Evolutionary conservation across 2,797 vertebrate species (phyloP), one percentile per base, ranked within the genome.

Genomic region (Onychomys torridus): DNA sequence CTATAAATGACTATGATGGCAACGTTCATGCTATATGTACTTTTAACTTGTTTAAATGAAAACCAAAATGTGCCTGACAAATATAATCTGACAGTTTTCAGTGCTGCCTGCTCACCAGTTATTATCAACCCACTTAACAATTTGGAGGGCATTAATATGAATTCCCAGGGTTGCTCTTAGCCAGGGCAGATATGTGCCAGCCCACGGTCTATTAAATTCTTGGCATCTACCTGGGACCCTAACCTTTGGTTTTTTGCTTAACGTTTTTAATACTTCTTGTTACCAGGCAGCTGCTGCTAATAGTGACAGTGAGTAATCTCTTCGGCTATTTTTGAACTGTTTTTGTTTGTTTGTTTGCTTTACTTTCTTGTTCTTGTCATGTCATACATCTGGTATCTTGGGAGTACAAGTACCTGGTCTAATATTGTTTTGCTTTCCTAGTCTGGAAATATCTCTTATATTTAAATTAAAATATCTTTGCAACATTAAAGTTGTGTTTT

Each of bases 391-490:
- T 93, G 77, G 5, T 94, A 81, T 94, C 90, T 32, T 92, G 21
- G 10, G 5, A 91, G 5, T 6, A 71, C 71, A 69, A 86, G 82
- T n/a, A 90, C 5, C 63, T 84, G 2, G 37, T 71, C 11, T 86
- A 89, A 49, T 17, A 86, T 89, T 73, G 46, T 82, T 84, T 55
- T 95, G 4, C 3, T 12, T 89, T 55, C n/a, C 77, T 52, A 63
- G n/a, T 12, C 32, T 46, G 52, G n/a, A 83, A 71, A 91, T 79
- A 49, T 25, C 14, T 16, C 40, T 83, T 76, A 71, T 67, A 90
- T 78, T 96, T 89, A 94, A 43, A 85, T 94, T 55, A 43, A 93
- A 92, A 84, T 77, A 6, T 63, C 75, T 29, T 91, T 69, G 25
- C 59, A 52, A 25, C 63, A 87, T 63, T 84, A 88, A 90, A 90